Conservation (phyloP, 1,140 invertebrate genomes). For the Cherax destructor region DNA sequence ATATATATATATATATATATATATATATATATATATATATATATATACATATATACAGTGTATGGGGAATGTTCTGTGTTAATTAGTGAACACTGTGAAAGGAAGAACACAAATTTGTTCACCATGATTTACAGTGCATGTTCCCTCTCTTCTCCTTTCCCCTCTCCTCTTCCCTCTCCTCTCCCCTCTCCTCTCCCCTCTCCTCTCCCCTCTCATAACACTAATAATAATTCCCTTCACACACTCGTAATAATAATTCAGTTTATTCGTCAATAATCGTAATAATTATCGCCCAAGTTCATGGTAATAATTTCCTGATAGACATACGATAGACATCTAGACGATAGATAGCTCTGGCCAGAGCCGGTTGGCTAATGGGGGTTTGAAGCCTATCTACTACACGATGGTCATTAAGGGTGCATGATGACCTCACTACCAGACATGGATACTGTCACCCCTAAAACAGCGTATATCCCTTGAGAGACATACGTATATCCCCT, state of each 20-base stretch:
- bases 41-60: background rate
- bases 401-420: background rate
- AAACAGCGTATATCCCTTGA: too few species aligned
- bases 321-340: background rate
- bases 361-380: background rate
- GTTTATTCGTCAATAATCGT: too few species aligned
- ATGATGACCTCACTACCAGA: too few species aligned
- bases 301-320: too few species aligned
- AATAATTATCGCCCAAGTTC: too few species aligned
- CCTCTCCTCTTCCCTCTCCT: background rate
- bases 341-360: background rate
- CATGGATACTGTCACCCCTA: too few species aligned
- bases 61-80: background rate
- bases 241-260: background rate
- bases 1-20: slow-evolving; percentile 20
- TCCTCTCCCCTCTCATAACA: background rate
- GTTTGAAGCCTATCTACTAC: too few species aligned
- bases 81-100: too few species aligned
- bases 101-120: background rate
- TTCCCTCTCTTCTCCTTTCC: background rate
- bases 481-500: too few species aligned
- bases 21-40: slow-evolving; percentile 37
- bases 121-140: background rate
- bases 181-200: background rate
- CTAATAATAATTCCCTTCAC: background rate